These are phyloP conservation scores for Geophilus truncorum DNA, from an alignment of 2,888 invertebrate genomes.

Conservation along the genomic window DNA sequence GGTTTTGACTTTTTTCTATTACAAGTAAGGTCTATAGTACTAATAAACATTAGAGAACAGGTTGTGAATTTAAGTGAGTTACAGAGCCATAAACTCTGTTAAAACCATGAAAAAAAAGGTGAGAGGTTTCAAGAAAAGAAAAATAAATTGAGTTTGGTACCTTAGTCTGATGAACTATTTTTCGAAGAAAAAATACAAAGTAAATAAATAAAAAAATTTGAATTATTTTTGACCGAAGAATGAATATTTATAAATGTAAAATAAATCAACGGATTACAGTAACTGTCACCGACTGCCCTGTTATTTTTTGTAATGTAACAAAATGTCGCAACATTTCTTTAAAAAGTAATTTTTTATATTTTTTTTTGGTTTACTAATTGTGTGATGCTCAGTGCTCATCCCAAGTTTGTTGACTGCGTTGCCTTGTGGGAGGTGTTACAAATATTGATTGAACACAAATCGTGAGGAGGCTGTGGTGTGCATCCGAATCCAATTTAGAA, in stretches of 20 bases:
- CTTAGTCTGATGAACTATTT: not conserved
- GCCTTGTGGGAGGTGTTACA: not conserved
- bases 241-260: not conserved
- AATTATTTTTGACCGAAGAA: not conserved
- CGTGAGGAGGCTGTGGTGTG: constrained; percentile 6
- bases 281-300: not conserved
- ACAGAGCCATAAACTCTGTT: not conserved
- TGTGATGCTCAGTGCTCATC: too few relatives aligned
- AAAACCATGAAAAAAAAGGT: not conserved
- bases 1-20: not conserved
- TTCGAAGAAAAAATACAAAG: not conserved
- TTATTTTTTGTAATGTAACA: not conserved
- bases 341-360: too few relatives aligned
- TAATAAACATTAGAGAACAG: not conserved
- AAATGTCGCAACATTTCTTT: too few relatives aligned
- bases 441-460: constrained; percentile 25
- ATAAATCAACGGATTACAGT: not conserved
- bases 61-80: not conserved
- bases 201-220: not conserved
- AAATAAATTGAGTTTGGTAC: not conserved
- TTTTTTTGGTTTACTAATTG: too few relatives aligned
- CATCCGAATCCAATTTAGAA: constrained; percentile 22
- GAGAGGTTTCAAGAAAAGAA: not conserved
- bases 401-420: not conserved
- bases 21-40: not conserved